Conservation (phyloP, 2,113 vertebrate genomes). For the Vombatus ursinus region DNA sequence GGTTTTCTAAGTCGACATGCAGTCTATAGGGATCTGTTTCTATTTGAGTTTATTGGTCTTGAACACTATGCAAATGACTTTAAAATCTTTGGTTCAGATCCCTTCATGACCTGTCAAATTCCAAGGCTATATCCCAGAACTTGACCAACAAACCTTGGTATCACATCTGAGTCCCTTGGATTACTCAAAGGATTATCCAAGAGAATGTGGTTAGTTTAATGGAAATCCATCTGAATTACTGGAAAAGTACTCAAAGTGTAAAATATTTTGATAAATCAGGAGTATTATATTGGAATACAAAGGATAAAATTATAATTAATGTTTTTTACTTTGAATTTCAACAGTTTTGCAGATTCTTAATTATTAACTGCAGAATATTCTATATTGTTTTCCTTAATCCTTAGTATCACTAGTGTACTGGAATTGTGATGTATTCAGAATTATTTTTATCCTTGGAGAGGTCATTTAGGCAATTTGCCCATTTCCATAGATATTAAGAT, state of each 20-base stretch:
- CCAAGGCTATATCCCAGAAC: neutral
- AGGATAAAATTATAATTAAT: neutral
- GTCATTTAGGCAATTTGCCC: neutral
- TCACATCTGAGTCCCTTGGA: neutral
- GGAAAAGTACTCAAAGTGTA: neutral
- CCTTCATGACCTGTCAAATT: neutral
- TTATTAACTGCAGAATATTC: neutral
- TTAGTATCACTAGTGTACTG: neutral
- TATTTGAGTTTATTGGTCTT: neutral
- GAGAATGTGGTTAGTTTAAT: neutral
- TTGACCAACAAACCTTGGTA: neutral
- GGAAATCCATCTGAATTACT: neutral
- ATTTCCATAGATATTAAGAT: neutral
- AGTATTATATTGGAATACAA: neutral
- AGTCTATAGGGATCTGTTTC: neutral
- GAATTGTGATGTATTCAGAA: conserved; percentile 9
- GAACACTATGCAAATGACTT: neutral
- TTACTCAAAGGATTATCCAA: neutral
- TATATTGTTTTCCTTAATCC: neutral
- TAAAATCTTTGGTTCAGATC: neutral
- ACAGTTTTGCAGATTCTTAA: neutral
- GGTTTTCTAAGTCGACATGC: neutral
- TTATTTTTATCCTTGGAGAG: neutral
- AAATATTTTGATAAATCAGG: neutral
- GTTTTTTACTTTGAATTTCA: neutral